A percentile compares a stretch with the other conserved stretches of the same genome.
Evolutionary conservation across 2,797 vertebrate species (phyloP).

Genomic region (Etheostoma nigrum): DNA sequence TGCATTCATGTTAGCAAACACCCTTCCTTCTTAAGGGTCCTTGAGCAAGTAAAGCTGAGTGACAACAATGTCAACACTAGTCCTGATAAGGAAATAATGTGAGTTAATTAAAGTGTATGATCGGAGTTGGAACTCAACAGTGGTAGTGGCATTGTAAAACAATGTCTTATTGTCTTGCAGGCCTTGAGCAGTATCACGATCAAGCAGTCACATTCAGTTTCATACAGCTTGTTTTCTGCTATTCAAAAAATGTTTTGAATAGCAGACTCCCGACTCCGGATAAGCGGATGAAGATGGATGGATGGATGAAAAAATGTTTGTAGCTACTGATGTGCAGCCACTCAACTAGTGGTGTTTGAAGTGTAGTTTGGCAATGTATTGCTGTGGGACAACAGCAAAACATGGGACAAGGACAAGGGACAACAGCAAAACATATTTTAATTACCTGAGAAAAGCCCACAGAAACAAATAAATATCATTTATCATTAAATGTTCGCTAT

Average conservation of each 20-base stretch:
- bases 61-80: background rate
- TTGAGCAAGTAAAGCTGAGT: conserved; percentile 2
- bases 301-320: conserved; percentile 33
- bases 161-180: conserved; percentile 23
- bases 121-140: conserved; percentile 25
- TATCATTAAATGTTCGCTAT: no score
- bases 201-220: conserved; percentile 54
- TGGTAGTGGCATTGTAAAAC: conserved; percentile 18
- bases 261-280: no score
- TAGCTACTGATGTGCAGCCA: conserved; percentile 42
- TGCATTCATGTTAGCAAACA: background rate
- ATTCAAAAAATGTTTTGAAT: no score
- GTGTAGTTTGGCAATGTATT: no score
- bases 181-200: conserved; percentile 27
- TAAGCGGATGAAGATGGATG: no score
- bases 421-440: no score
- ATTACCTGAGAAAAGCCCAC: no score
- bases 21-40: conserved; percentile 1
- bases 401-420: no score
- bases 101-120: conserved; percentile 18
- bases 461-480: no score
- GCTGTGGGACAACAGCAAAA: no score
- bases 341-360: conserved; percentile 11
- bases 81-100: conserved; percentile 36
- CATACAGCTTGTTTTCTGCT: conserved; percentile 11